A percentile compares a stretch with the other conserved stretches of the same genome.
Conservation (phyloP, 2,113 vertebrate genomes). For the Actinemys pallida region DNA sequence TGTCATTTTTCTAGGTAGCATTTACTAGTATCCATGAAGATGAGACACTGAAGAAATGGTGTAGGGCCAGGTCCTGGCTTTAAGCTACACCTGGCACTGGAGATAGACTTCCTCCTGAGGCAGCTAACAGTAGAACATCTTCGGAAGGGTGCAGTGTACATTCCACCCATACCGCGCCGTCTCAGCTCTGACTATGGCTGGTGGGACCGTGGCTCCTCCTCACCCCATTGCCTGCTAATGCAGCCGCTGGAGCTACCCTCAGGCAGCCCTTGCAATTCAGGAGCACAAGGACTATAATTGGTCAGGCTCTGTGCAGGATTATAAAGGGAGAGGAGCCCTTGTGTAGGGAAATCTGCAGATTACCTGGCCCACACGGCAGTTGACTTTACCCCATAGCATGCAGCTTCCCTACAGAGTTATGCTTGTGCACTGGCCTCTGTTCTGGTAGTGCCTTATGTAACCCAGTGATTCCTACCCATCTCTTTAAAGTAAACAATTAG, state of each 20-base stretch:
- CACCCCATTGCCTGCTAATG: neutral
- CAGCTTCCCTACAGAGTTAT: neutral
- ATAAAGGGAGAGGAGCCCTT: neutral
- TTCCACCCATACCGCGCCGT: too few species aligned
- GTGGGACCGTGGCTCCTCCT: neutral
- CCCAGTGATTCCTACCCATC: slow-evolving; percentile 45
- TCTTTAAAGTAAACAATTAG: slow-evolving; percentile 17
- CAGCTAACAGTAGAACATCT: rapidly evolving
- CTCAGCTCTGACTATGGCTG: neutral
- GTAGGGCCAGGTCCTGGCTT: rapidly evolving
- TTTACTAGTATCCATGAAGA: neutral
- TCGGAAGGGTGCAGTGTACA: neutral
- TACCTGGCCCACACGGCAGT: neutral
- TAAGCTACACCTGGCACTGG: neutral
- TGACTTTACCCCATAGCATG: neutral
- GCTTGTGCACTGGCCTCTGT: neutral
- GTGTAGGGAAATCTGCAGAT: neutral
- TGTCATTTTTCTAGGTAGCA: neutral
- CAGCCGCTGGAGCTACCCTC: neutral
- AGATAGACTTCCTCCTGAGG: neutral
- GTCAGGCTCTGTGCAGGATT: rapidly evolving
- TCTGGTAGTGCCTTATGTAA: slow-evolving; percentile 5
- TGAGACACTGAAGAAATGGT: neutral
- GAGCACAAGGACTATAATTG: neutral
- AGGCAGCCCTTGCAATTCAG: neutral